Conservation (phyloP, 1,140 invertebrate genomes). For the Brachionus sp. region DNA sequence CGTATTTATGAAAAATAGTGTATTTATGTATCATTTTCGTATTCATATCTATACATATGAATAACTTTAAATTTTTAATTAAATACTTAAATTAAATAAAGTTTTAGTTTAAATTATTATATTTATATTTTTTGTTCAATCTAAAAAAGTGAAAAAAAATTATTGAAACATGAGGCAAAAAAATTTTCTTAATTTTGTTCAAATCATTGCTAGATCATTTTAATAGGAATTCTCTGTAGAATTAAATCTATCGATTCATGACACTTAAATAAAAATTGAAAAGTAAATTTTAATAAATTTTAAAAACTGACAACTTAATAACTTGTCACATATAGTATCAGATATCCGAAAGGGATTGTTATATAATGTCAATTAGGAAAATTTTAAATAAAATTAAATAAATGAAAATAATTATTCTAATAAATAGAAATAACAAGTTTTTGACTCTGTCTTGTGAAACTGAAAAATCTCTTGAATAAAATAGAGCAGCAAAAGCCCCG, state of each 20-base stretch:
- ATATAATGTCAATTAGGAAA: neutral
- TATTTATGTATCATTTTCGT: no score
- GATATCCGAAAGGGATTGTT: neutral
- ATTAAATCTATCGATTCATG: neutral
- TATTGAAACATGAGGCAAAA: no score
- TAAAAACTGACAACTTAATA: neutral
- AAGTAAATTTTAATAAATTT: neutral
- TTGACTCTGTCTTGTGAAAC: neutral
- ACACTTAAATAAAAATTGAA: neutral
- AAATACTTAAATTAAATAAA: no score
- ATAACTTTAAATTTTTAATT: no score
- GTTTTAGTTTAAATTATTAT: no score
- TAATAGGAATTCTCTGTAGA: neutral
- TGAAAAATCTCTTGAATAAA: neutral
- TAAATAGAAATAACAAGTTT: neutral
- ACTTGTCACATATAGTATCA: neutral
- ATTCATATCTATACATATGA: no score
- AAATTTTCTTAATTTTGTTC: no score
- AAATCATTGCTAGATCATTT: neutral
- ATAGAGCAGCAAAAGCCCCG: constrained; percentile 25
- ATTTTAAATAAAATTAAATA: neutral
- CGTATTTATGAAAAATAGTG: no score
- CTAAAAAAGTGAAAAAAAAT: no score
- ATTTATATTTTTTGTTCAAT: no score
- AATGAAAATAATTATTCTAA: neutral